These are phyloP conservation scores for Phaedon cochleariae DNA, from an alignment of 2,888 invertebrate genomes.

Conservation along the genomic window DNA sequence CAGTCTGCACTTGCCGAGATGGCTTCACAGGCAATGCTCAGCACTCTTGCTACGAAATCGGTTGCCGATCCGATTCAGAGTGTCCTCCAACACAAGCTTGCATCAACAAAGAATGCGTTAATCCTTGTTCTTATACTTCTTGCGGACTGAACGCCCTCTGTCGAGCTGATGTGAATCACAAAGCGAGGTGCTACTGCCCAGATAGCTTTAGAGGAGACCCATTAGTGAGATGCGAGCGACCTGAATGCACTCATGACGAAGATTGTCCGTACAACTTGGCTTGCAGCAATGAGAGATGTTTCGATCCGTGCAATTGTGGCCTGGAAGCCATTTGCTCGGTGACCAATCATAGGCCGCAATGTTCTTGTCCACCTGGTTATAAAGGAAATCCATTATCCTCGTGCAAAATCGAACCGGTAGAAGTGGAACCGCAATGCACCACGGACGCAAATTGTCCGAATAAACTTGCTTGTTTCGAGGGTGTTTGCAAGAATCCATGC, in stretches of 20 bases:
- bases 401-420: slow-evolving; percentile 70
- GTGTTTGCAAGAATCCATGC: slow-evolving; percentile 84
- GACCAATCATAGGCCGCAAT: slow-evolving; percentile 77
- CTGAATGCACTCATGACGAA: slow-evolving; percentile 78
- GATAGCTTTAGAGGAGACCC: slow-evolving; percentile 85
- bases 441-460: slow-evolving; percentile 87
- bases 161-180: slow-evolving; percentile 77
- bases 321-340: slow-evolving; percentile 79
- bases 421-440: slow-evolving; percentile 72
- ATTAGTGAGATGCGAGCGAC: slow-evolving; percentile 76
- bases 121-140: slow-evolving; percentile 81
- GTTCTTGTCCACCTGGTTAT: slow-evolving; percentile 85
- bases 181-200: slow-evolving; percentile 83
- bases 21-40: slow-evolving; percentile 87
- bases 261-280: slow-evolving; percentile 84
- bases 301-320: slow-evolving; percentile 88
- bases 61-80: slow-evolving; percentile 85
- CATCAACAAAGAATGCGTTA: slow-evolving; percentile 80
- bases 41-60: slow-evolving; percentile 79
- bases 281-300: slow-evolving; percentile 80
- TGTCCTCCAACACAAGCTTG: slow-evolving; percentile 85
- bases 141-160: slow-evolving; percentile 86
- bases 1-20: slow-evolving; percentile 82
- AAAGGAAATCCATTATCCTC: slow-evolving; percentile 77
- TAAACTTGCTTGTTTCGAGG: slow-evolving; percentile 82